Base-by-base conservation (phyloP, 2,797 vertebrate genomes). In the Poecilia gillii region DNA sequence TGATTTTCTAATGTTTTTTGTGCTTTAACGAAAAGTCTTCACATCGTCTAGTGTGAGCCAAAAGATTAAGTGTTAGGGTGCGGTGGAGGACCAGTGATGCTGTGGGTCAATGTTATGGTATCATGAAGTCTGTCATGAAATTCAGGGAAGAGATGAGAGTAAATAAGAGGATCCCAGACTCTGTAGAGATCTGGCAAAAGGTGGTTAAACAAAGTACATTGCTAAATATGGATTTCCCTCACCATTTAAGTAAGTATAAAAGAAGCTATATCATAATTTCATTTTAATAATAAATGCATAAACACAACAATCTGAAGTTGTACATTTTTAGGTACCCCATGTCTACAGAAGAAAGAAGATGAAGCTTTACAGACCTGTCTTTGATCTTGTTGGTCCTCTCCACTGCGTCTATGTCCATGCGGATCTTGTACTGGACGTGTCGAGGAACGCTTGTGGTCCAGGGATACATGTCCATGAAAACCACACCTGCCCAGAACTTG, bases 371-470 rank as follows among this genome's bases (percentile, higher is more conserved):
- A 89, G 73, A 99, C 98, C 97, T 97, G 95, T 99, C 98, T 94
- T 97, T 98, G 89, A 99, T 97, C 93, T 99, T 98, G 88, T 99
- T 98, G 85, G 98, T 99, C 73, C 97, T 97, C 90, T 99, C 97
- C 87, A 98, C 97, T 2, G 96, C 94, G 1, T 99, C 98, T 13
- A 99, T 98, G 90, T 99, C 97, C 97, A 99, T 98, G 72, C 97
- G 97, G 89, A 99, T 99, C 94, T 99, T 98, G 88, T 97, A 99
- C 83, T 96, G 97, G 90, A 99, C 95, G 0, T 98, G 97, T 0
- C 90, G 82, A 0, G 97, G 97, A 3, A 98, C 90, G 45, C 89
- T 90, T 13, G 75, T 94, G 82, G 96, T 94, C 96, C 94, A 95
- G 31, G 96, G 93, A 51, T 94, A 93, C 91, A 97, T 92, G 86